A percentile compares a stretch with the other conserved stretches of the same genome.
Evolutionary conservation across 2,888 invertebrate genomes (phyloP).

Genomic region (Trachelus troglodyta): DNA sequence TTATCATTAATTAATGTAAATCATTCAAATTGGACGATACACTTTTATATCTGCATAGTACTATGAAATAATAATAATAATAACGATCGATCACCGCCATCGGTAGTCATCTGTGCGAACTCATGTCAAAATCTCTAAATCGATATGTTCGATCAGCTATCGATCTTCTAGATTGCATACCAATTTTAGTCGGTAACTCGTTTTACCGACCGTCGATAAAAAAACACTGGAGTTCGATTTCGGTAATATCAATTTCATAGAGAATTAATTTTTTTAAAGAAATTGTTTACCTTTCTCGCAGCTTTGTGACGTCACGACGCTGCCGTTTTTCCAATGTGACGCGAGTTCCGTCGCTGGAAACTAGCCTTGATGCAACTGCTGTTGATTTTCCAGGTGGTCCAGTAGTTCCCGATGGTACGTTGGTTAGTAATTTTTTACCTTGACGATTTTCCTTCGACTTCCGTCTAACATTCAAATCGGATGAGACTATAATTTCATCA

Average conservation of each 20-base stretch:
- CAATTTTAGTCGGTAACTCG: neutral
- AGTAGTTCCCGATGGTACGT: slow-evolving; percentile 58
- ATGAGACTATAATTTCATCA: slow-evolving; percentile 67
- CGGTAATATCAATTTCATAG: neutral
- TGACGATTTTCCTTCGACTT: slow-evolving; percentile 64
- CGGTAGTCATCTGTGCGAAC: neutral
- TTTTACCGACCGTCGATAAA: neutral
- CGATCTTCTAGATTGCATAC: neutral
- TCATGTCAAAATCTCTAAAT: neutral
- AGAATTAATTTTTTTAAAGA: too few relatives aligned
- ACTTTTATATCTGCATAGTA: neutral
- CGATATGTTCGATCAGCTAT: neutral
- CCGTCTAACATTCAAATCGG: slow-evolving; percentile 58
- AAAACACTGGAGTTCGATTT: neutral
- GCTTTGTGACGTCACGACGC: slow-evolving; percentile 46
- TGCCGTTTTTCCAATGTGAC: slow-evolving; percentile 49
- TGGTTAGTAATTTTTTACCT: slow-evolving; percentile 58
- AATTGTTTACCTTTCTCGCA: slow-evolving; percentile 44
- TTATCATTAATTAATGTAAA: neutral
- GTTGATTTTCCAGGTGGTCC: slow-evolving; percentile 55
- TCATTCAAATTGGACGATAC: neutral
- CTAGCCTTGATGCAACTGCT: slow-evolving; percentile 51
- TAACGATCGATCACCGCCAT: neutral
- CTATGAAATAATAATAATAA: neutral
- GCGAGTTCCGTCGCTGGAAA: slow-evolving; percentile 55